Evolutionary conservation across 2,797 vertebrate species (phyloP).

Genomic region (Propithecus deckenii): DNA sequence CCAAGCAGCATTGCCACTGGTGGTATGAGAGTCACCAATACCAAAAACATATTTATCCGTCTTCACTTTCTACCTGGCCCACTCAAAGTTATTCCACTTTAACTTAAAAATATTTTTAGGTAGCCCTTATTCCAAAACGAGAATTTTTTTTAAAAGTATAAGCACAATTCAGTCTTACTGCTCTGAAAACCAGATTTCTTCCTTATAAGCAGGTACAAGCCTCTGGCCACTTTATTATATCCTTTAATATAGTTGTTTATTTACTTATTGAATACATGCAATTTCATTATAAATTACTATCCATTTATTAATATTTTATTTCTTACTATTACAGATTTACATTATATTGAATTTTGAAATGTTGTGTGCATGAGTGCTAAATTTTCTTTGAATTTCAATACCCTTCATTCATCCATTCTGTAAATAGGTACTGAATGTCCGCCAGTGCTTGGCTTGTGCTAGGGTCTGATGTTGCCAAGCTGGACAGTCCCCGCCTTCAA

Average conservation of each 20-base stretch:
- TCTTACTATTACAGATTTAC: not conserved
- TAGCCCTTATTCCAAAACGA: not conserved
- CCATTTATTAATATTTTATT: not conserved
- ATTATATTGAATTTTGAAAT: not conserved
- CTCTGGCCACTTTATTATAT: not conserved
- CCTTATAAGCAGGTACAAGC: not conserved
- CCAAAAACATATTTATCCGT: not conserved
- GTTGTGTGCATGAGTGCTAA: not conserved
- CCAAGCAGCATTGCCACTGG: not conserved
- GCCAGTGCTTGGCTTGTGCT: not conserved
- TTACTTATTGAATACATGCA: not conserved
- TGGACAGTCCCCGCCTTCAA: not conserved
- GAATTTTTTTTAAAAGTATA: not conserved
- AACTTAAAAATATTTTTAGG: not conserved
- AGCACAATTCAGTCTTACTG: not conserved
- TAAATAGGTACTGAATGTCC: not conserved
- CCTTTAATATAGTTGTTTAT: not conserved
- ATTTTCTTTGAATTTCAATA: not conserved
- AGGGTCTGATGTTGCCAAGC: not conserved
- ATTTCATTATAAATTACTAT: not conserved
- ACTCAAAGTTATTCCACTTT: not conserved
- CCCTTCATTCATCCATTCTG: not conserved
- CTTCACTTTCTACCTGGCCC: not conserved
- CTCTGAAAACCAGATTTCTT: conserved; percentile 12
- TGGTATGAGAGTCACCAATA: not conserved